Evolutionary conservation across 2,113 vertebrate species (phyloP), one percentile per base, ranked within the genome.

Genomic region (Corythornis vintsioides): DNA sequence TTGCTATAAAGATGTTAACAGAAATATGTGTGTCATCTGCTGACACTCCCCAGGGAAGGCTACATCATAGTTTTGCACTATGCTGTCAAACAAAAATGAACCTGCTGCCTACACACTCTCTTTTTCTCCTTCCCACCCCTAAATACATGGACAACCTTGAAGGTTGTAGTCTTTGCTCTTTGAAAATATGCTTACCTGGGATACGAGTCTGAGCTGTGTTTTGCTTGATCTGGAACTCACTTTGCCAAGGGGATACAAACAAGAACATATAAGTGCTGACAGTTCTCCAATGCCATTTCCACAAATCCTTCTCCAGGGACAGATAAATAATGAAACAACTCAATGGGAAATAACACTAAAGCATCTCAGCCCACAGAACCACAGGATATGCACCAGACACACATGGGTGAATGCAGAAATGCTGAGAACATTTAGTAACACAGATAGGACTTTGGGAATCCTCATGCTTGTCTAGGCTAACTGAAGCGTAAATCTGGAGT

Each of bases 141-240:
- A 84, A 87, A 42, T 38, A 3, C 0, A 0, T 42, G 38, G 33
- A 66, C 67, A 89, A 69, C 16, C 29, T 16, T 48, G 9, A 87
- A 87, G 6, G 9, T 4, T 45, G 48, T 56, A 53, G 20, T 43
- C 15, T 72, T 64, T 38, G 5, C 6, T 76, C 55, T 89, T 57
- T 45, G 29, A 43, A 75, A 87, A 65, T 64, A 40, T 15, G 25
- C 38, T 59, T 73, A 72, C 35, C 33, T 70, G 29, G 26, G 71
- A 70, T 61, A 72, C 38, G 71, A 87, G 63, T 59, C 67, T 70
- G 48, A 92, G 40, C 13, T 33, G 29, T 70, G 59, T 22, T 91
- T 89, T 91, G 63, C 75, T 83, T 80, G 67, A 85, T 95, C 94
- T 94, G 94, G 94, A 96, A 95, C 91, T 92, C 67, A 76, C 38